A percentile compares a stretch with the other conserved stretches of the same genome.
These are phyloP conservation scores for Drosophila buzzatii DNA, from an alignment of 2,888 invertebrate species.

Conservation along the genomic window DNA sequence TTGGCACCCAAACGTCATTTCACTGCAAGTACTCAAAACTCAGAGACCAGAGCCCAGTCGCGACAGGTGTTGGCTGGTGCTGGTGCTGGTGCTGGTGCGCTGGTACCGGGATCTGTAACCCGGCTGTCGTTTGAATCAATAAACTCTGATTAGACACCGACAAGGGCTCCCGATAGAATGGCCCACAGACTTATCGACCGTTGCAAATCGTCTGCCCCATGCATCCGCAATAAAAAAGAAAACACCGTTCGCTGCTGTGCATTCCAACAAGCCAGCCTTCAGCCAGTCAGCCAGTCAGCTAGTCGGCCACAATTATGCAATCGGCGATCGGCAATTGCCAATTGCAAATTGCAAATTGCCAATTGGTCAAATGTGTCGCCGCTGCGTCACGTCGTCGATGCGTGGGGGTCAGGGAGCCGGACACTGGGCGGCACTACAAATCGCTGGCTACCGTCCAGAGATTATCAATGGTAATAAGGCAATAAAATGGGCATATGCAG, in stretches of 20 bases:
- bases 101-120: constrained; percentile 23
- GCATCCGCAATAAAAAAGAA: constrained; percentile 78
- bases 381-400: constrained; percentile 54
- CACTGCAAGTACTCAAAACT: constrained; percentile 8
- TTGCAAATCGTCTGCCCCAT: constrained; percentile 72
- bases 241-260: constrained; percentile 62
- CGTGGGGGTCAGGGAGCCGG: constrained; percentile 72
- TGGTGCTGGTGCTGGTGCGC: not conserved
- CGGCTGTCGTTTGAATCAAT: constrained; percentile 79
- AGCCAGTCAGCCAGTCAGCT: constrained; percentile 56
- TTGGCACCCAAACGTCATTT: constrained; percentile 66
- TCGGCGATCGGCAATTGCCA: constrained; percentile 38
- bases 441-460: constrained; percentile 74
- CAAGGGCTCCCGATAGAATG: constrained; percentile 34
- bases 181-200: constrained; percentile 64
- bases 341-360: constrained; percentile 55
- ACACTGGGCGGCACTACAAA: constrained; percentile 51
- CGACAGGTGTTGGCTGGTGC: constrained; percentile 51
- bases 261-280: constrained; percentile 40
- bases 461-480: constrained; percentile 78
- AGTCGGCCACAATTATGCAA: constrained; percentile 55
- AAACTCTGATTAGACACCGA: constrained; percentile 71
- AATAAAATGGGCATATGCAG: constrained; percentile 51
- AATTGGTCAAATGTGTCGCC: constrained; percentile 66
- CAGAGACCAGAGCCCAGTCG: constrained; percentile 13